Evolutionary conservation across 2,797 vertebrate species (phyloP).

Genomic region (Megaceryle alcyon): DNA sequence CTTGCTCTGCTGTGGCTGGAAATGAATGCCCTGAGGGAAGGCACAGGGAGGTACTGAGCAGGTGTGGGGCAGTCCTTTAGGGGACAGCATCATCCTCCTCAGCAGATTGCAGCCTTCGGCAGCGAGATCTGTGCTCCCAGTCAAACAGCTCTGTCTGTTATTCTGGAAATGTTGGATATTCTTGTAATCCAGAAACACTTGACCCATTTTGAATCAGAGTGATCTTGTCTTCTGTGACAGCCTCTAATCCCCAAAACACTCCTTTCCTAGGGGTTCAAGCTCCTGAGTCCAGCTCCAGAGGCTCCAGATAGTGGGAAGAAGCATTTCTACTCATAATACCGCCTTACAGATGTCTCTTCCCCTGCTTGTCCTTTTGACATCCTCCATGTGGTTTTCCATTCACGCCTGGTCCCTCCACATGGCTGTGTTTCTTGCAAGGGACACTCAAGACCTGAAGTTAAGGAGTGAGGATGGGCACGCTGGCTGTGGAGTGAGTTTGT

Average conservation of each 20-base stretch:
- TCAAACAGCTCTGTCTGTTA: background rate
- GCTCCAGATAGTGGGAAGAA: background rate
- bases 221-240: background rate
- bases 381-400: accelerated
- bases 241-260: background rate
- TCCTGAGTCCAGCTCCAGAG: background rate
- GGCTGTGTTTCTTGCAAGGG: background rate
- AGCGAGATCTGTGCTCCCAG: background rate
- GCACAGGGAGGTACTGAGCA: background rate
- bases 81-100: background rate
- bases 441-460: background rate
- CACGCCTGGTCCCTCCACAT: background rate
- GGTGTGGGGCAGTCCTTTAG: background rate
- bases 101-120: background rate
- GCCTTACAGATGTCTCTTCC: background rate
- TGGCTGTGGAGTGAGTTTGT: background rate
- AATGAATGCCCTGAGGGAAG: background rate
- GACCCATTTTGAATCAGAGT: background rate
- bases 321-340: background rate
- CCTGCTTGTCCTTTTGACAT: background rate
- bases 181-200: background rate
- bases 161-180: background rate
- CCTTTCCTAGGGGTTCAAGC: background rate
- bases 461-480: background rate
- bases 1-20: background rate